Base-by-base conservation (phyloP, 2,888 invertebrate species). In the Eilema griseolum region DNA sequence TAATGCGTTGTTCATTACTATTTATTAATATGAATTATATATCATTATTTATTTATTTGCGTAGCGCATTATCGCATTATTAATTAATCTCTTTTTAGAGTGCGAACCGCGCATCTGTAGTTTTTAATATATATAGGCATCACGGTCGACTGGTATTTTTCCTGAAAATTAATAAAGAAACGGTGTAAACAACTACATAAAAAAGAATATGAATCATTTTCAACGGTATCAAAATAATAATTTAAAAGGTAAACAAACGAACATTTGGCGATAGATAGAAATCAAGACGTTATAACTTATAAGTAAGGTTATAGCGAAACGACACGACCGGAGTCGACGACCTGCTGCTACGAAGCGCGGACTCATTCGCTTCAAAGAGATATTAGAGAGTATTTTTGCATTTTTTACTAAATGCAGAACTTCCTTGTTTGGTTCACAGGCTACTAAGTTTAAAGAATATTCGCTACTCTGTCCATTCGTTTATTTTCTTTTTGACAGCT, bases 241-340 rank as follows among this genome's bases (percentile, higher is more conserved):
- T 41, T 16, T 37, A 33, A 31, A 68, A 59, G 16, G 69, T 67
- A 75, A 46, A 72, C 67, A 72, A 77, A 75, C 52, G 77, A 74
- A 31, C 33, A 71, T 70, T 73, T 70, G 71, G 24, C n/a, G 74
- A 69, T 74, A 75, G 73, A 74, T 72, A 76, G 52, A 64, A 71
- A 76, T 80, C 77, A 74, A 75, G 75, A 81, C 75, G 61, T 70
- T 69, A 73, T 61, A 72, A 73, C 31, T 70, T 69, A 73, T 61
- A 72, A 73, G n/a, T 68, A 71, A 66, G 78, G 75, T 74, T 78
- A 70, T 72, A 73, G 79, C 78, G 81, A 73, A 78, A 74, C 81
- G 72, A 69, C 81, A 76, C 75, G 79, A 77, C 33, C 63, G 70
- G 66, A 62, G 83, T 83, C 83, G 75, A 61, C 80, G 83, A 83